These are phyloP conservation scores for Trichopoda pennipes DNA, from an alignment of 2,888 invertebrate species.

Conservation along the genomic window DNA sequence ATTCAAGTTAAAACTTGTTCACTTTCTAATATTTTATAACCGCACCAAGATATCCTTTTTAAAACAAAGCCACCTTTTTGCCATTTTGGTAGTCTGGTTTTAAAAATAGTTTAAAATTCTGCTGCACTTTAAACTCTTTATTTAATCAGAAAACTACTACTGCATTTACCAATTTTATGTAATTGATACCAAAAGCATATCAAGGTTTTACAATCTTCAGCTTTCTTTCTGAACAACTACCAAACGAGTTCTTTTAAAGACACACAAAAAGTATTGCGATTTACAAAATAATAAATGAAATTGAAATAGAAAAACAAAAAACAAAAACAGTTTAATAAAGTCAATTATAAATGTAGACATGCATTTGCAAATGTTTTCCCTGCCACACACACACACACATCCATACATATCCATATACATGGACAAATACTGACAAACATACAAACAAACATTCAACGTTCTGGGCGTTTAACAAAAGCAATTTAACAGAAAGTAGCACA, in stretches of 20 bases:
- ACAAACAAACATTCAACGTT: slow-evolving; percentile 41
- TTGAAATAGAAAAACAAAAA: background rate
- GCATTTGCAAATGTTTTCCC: slow-evolving; percentile 36
- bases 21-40: too few relatives aligned
- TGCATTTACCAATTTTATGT: slow-evolving; percentile 4
- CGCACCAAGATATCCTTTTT: too few relatives aligned
- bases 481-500: slow-evolving; percentile 48
- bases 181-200: background rate
- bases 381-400: background rate
- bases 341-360: slow-evolving; percentile 60
- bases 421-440: background rate
- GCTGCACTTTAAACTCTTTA: background rate
- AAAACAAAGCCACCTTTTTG: too few relatives aligned
- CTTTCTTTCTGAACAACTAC: slow-evolving; percentile 23
- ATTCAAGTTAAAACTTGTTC: too few relatives aligned
- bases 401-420: background rate
- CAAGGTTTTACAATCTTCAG: background rate
- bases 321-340: slow-evolving; percentile 54
- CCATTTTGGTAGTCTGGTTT: background rate
- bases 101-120: background rate
- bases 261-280: background rate
- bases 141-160: slow-evolving; percentile 1
- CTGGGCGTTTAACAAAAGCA: slow-evolving; percentile 42
- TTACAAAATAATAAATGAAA: slow-evolving; percentile 11
- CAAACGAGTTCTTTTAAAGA: background rate